These are phyloP conservation scores for Ips typographus DNA, from an alignment of 1,140 invertebrate species.

Conservation along the genomic window DNA sequence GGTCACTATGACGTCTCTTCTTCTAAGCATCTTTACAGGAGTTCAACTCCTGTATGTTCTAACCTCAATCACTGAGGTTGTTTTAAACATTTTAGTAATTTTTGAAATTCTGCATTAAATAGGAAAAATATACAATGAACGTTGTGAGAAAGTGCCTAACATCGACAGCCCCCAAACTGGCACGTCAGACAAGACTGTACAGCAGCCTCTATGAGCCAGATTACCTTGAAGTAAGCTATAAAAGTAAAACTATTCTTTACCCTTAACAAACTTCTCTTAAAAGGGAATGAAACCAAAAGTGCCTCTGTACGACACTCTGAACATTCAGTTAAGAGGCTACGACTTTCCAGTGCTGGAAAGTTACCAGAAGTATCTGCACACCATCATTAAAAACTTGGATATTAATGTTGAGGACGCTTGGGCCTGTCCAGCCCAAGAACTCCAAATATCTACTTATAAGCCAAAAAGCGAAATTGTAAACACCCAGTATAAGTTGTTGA, in stretches of 20 bases:
- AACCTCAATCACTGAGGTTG: too few species aligned
- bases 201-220: constrained; percentile 15
- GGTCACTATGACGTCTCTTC: too few species aligned
- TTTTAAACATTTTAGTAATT: too few species aligned
- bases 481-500: constrained; percentile 68
- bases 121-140: too few species aligned
- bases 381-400: constrained; percentile 69
- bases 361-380: constrained; percentile 76
- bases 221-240: constrained; percentile 28
- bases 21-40: too few species aligned
- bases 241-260: background rate
- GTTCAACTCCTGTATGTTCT: too few species aligned
- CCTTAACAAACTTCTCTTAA: background rate
- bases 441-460: constrained; percentile 70
- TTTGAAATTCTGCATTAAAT: too few species aligned
- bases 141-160: too few species aligned
- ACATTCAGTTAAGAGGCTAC: constrained; percentile 80
- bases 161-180: too few species aligned
- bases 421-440: constrained; percentile 68
- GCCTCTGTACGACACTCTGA: constrained; percentile 72
- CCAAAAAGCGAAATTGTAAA: constrained; percentile 65
- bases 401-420: constrained; percentile 77
- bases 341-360: constrained; percentile 79
- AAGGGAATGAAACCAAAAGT: constrained; percentile 66
- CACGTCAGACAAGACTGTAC: too few species aligned